Evolutionary conservation across 1,140 invertebrate genomes (phyloP).

Genomic region (Drosophila saltans): DNA sequence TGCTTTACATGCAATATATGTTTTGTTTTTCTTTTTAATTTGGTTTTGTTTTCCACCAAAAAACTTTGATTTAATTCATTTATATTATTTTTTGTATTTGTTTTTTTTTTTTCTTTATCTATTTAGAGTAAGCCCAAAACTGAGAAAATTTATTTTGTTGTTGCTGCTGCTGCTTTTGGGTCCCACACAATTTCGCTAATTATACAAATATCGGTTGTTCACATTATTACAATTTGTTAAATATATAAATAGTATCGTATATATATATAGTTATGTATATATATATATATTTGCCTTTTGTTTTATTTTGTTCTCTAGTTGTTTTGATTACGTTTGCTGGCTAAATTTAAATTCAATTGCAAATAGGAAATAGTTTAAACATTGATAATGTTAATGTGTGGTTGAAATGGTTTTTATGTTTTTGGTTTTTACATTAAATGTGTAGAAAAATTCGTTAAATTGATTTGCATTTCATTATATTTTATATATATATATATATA

Average conservation of each 20-base stretch:
- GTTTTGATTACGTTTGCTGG: constrained; percentile 74
- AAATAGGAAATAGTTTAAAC: constrained; percentile 58
- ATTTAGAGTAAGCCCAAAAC: constrained; percentile 47
- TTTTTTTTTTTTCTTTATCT: constrained; percentile 30
- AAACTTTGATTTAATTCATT: constrained; percentile 21
- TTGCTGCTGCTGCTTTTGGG: constrained; percentile 54
- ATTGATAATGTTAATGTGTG: constrained; percentile 23
- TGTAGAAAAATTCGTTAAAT: constrained; percentile 82
- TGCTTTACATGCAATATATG: constrained; percentile 44
- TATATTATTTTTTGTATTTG: background rate
- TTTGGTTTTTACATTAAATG: constrained; percentile 70
- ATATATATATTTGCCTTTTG: constrained; percentile 61
- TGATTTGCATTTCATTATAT: constrained; percentile 68
- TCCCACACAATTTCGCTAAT: constrained; percentile 78
- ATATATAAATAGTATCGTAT: constrained; percentile 38
- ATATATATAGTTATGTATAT: constrained; percentile 47
- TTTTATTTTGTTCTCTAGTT: constrained; percentile 28
- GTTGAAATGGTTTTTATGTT: constrained; percentile 39
- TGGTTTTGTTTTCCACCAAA: constrained; percentile 14
- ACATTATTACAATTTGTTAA: constrained; percentile 45
- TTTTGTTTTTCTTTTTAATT: constrained; percentile 14
- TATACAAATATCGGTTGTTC: constrained; percentile 66
- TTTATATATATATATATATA: constrained; percentile 7
- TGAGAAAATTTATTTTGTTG: constrained; percentile 30
- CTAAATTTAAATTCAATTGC: constrained; percentile 75